These are phyloP conservation scores for Cantharis flavilabris DNA, from an alignment of 2,888 invertebrate genomes.

Conservation along the genomic window DNA sequence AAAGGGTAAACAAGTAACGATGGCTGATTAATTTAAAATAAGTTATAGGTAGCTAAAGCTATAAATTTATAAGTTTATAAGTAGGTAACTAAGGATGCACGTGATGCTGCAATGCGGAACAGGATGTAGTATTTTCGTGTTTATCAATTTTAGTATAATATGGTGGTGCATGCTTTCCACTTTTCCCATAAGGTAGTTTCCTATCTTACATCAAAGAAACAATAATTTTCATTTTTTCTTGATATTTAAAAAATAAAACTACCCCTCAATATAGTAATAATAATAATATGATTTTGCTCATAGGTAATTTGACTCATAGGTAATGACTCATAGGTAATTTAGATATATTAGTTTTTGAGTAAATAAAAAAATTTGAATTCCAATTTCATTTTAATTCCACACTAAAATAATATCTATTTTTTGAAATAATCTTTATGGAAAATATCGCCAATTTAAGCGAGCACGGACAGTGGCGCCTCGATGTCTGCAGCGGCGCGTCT, in stretches of 20 bases:
- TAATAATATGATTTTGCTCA: no score
- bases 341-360: no score
- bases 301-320: no score
- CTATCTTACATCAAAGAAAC: not conserved
- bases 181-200: not conserved
- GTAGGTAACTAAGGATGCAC: conserved; percentile 21
- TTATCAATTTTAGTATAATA: not conserved
- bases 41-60: not conserved
- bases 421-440: not conserved
- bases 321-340: no score
- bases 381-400: not conserved
- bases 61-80: not conserved
- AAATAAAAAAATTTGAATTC: not conserved
- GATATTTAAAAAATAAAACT: not conserved
- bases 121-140: conserved; percentile 3
- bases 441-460: not conserved
- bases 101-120: conserved; percentile 38
- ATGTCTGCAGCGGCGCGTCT: conserved; percentile 26
- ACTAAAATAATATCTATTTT: not conserved
- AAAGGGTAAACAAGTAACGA: not conserved
- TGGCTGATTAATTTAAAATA: not conserved
- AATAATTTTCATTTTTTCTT: not conserved
- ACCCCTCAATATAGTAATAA: not conserved
- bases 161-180: conserved; percentile 5
- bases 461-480: conserved; percentile 21